Conservation (phyloP, 1,140 invertebrate species). For the Euwallacea similis region DNA sequence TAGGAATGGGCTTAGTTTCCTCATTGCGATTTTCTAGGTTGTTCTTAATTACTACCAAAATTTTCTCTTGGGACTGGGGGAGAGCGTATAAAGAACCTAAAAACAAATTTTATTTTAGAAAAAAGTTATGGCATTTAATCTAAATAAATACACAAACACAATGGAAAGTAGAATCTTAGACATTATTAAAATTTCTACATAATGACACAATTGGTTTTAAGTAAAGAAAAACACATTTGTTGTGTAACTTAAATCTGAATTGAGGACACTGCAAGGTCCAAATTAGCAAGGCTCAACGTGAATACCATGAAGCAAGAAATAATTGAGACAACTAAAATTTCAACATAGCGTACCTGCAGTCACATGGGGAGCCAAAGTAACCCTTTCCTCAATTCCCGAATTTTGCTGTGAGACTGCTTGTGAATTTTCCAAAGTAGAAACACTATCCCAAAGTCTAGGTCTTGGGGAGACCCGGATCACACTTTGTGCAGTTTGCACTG, state of each 20-base stretch:
- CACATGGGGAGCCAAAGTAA: conserved; percentile 9
- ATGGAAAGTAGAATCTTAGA: not conserved
- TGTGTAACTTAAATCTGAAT: too few relatives aligned
- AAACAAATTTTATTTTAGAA: not conserved
- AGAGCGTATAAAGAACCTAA: conserved; percentile 45
- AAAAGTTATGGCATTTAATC: too few relatives aligned
- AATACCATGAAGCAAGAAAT: too few relatives aligned
- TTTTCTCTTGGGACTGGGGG: conserved; percentile 47
- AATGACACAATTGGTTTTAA: too few relatives aligned
- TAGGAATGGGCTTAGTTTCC: conserved; percentile 42
- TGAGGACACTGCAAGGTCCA: too few relatives aligned
- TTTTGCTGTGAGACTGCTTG: conserved; percentile 20
- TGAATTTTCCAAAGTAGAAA: conserved; percentile 17
- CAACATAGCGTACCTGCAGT: conserved; percentile 12
- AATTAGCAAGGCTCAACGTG: too few relatives aligned
- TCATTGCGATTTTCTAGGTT: conserved; percentile 45
- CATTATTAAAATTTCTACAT: not conserved
- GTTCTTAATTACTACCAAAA: conserved; percentile 50
- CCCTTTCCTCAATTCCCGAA: conserved; percentile 8
- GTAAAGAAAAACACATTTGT: too few relatives aligned
- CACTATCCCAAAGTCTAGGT: conserved; percentile 29
- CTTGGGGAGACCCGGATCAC: conserved; percentile 40
- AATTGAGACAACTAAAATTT: too few relatives aligned
- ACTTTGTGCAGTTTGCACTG: conserved; percentile 35
- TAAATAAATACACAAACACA: too few relatives aligned